Evolutionary conservation across 2,888 invertebrate species (phyloP).

Genomic region (Campoletis raptor): DNA sequence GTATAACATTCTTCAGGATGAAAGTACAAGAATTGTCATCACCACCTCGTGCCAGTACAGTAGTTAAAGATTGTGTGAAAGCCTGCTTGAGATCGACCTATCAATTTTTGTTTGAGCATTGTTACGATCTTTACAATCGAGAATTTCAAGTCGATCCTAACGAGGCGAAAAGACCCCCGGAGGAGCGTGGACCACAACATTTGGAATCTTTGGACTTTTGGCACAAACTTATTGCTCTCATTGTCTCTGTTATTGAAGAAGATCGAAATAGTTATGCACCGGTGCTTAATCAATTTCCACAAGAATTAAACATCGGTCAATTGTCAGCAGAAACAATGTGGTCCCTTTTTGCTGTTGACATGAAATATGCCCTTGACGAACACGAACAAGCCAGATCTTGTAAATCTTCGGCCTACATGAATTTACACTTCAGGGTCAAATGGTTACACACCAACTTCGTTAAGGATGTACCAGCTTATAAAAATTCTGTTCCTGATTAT

Average conservation of each 20-base stretch:
- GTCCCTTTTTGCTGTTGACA: conserved; percentile 97
- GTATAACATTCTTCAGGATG: conserved; percentile 99
- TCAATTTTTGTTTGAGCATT: conserved; percentile 99
- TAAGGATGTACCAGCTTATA: conserved; percentile 98
- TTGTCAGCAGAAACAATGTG: conserved; percentile 99
- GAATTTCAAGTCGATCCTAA: conserved; percentile 97
- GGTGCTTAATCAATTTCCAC: conserved; percentile 99
- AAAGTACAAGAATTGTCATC: conserved; percentile 99
- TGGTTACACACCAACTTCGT: conserved; percentile 99
- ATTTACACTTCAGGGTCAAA: conserved; percentile 99
- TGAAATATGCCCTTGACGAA: conserved; percentile 99
- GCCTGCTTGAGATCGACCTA: conserved; percentile 99
- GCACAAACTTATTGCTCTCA: conserved; percentile 98
- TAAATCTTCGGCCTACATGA: conserved; percentile 99
- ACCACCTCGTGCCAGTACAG: conserved; percentile 99
- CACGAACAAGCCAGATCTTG: conserved; percentile 98
- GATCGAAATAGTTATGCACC: conserved; percentile 99
- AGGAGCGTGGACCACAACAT: conserved; percentile 94
- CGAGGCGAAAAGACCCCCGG: conserved; percentile 94
- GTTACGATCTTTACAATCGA: conserved; percentile 97
- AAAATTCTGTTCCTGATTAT: conserved; percentile 98
- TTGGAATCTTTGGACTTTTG: conserved; percentile 98
- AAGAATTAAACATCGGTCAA: conserved; percentile 99
- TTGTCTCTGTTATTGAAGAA: conserved; percentile 99
- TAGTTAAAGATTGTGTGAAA: conserved; percentile 99